Evolutionary conservation across 2,797 vertebrate genomes (phyloP).

Genomic region (Parotocinclus haroldoi): DNA sequence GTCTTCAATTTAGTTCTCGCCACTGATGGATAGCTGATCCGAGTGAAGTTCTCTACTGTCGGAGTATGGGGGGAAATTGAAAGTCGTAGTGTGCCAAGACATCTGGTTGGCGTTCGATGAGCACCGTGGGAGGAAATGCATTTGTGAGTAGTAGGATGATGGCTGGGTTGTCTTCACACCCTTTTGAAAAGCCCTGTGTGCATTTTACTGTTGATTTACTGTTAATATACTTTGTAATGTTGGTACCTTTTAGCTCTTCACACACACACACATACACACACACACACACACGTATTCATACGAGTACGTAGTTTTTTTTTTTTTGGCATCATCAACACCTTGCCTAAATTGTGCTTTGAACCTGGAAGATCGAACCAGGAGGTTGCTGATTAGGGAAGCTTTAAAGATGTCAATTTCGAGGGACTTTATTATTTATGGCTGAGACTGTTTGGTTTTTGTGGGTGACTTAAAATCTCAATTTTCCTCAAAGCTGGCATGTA

Average conservation of each 20-base stretch:
- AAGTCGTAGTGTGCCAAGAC: conserved; percentile 55
- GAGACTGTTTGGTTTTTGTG: no score
- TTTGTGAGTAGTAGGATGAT: conserved; percentile 58
- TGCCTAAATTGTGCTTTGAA: no score
- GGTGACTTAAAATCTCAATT: no score
- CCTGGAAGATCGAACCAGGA: no score
- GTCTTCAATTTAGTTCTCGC: conserved; percentile 54
- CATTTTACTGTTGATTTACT: conserved; percentile 52
- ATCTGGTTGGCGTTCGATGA: conserved; percentile 59
- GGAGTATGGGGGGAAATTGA: conserved; percentile 53
- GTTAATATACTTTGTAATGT: conserved; percentile 49
- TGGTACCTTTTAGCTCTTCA: conserved; percentile 48
- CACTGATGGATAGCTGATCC: conserved; percentile 54
- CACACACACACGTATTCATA: background rate
- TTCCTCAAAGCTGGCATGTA: no score
- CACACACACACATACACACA: conserved; percentile 24
- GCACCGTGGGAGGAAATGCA: conserved; percentile 60
- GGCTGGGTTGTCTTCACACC: conserved; percentile 10
- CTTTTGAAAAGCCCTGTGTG: conserved; percentile 48
- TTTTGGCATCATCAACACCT: no score
- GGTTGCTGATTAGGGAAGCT: no score
- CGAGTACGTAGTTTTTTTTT: no score
- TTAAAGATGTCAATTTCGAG: no score
- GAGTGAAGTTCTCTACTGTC: conserved; percentile 59
- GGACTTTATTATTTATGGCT: no score